Percentiles rank a stretch among this genome's conserved stretches.
Evolutionary conservation across 2,888 invertebrate species (phyloP).

Genomic region (Pantelozetes paolii): DNA sequence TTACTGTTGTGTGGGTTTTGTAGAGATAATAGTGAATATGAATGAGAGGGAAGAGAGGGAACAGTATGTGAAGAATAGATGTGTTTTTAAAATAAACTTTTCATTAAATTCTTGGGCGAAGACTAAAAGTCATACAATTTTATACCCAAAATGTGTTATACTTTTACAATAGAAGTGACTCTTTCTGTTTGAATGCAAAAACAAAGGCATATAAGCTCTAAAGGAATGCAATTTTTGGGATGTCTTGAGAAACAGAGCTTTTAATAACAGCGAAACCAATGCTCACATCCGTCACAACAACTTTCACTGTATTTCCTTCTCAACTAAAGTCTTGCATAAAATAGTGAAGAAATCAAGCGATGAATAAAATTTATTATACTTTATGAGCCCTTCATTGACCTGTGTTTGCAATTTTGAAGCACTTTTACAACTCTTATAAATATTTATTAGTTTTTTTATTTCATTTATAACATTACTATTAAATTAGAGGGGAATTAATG

Average conservation of each 20-base stretch:
- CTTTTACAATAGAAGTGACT: neutral
- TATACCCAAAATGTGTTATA: neutral
- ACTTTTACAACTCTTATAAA: neutral
- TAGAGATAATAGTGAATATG: neutral
- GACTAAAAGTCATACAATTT: neutral
- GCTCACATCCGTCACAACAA: conserved; percentile 20
- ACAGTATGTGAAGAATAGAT: neutral
- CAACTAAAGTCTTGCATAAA: neutral
- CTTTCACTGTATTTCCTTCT: conserved; percentile 10
- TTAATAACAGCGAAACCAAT: conserved; percentile 26
- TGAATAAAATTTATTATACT: neutral
- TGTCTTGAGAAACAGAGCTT: conserved; percentile 7
- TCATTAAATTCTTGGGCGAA: neutral
- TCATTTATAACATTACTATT: neutral
- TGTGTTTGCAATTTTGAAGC: neutral
- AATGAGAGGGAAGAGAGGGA: neutral
- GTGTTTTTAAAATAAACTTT: neutral
- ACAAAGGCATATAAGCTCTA: conserved; percentile 8
- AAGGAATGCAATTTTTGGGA: conserved; percentile 3
- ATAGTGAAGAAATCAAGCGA: neutral
- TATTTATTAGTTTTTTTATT: neutral
- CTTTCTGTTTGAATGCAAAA: neutral
- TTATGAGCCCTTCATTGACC: neutral
- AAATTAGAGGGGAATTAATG: neutral
- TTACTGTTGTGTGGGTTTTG: neutral